Evolutionary conservation across 2,797 vertebrate genomes (phyloP), one percentile per base, ranked within the genome.

Genomic region (Mus caroli): DNA sequence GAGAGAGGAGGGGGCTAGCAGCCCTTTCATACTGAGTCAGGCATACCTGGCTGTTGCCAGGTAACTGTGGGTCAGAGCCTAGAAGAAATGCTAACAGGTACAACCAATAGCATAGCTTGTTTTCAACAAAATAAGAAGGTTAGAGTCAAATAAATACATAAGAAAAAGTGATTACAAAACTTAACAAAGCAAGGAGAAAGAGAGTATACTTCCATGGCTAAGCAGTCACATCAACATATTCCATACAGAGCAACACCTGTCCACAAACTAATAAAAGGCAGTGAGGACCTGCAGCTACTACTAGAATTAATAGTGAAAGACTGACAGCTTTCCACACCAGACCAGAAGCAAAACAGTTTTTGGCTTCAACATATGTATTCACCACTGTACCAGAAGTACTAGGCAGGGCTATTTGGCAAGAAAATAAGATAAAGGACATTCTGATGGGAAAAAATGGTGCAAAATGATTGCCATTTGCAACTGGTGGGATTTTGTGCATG

Each of bases 361-460:
- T 76, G 14, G 20, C 56, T 56, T 76, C 24, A 82, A 73, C 26
- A 73, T 26, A 67, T 88, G 22, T 82, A 77, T 43, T 92, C 78
- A 87, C 31, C 69, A 80, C 20, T 95, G 24, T 62, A 67, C 43
- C 78, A 13, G 76, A 94, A 34, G 17, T 77, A 82, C 50, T 86
- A 77, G 22, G 69, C 60, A 96, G 50, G 77, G 56, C 15, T 75
- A 94, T 67, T 89, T 75, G 24, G 78, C 67, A 97, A 90, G 69
- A 91, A 96, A 91, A 92, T 58, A 34, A 95, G 95, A 96, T 88
- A 90, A 93, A 87, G 73, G 13, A 10, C 46, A 86, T 73, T 67
- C 4, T 75, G n/a, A 86, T 91, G 40, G 17, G 17, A 20, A 76
- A 96, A n/a, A 7, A 90, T 88, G 62, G 93, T 82, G 26, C 56